Evolutionary conservation across 2,797 vertebrate species (phyloP), one percentile per base, ranked within the genome.

Genomic region (Siniperca scherzeri): DNA sequence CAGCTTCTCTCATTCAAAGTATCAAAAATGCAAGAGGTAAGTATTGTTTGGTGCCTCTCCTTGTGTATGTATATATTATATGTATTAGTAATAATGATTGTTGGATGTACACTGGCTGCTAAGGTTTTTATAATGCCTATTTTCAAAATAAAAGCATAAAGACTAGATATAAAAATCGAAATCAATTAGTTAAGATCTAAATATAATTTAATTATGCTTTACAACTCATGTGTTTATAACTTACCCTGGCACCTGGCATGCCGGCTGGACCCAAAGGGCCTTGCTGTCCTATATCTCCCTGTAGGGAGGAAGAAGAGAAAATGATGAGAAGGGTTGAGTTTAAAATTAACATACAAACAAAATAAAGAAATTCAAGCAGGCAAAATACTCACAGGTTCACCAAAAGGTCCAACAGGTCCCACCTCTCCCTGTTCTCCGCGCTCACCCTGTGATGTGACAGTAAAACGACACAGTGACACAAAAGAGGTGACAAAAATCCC

Each of bases 361-460:
- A 62, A 74, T 14, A 33, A 70, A 66, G 13, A 55, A 69, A 65
- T 59, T 22, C 5, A 57, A n/a, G 48, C 0, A 40, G 21, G 36
- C 48, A 7, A 38, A 77, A 70, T 82, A 97, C 98, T 98, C 90
- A 99, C 99, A 70, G 96, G 92, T 72, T 94, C 94, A 30, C 99
- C 99, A 4, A 93, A 94, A 1, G 97, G 97, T 92, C 99, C 99
- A 52, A 93, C 66, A 56, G 97, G 93, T 88, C 99, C 99, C 50
- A 96, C 27, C 91, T 97, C 97, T 67, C 99, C 99, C 65, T 96
- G 96, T 10, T 96, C 96, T 55, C 99, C 99, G 2, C 94, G 97
- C 46, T 97, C 97, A 62, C 99, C 99, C 99, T 99, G 86, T 86
- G 56, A 44, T 42, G 85, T 66, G 72, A 89, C 75, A 84, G 67